phyloP scores from a whole-genome alignment of 2,113 vertebrate genomes.

The Opisthocomus hoazin region DNA sequence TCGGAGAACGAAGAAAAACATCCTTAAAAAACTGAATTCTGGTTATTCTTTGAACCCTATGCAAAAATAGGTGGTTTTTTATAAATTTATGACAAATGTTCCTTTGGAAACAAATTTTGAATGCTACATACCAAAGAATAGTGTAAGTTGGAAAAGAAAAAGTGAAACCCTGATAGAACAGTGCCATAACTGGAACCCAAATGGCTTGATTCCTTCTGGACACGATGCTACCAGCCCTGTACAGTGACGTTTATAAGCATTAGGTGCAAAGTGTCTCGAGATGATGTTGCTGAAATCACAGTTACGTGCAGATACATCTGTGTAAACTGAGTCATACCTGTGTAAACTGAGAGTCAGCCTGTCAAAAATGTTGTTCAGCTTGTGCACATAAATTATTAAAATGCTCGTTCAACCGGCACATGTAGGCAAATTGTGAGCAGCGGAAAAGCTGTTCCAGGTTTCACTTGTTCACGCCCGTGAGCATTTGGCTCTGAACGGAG shows the following conservation, averaged over 20 bases:
- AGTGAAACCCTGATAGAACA: background rate
- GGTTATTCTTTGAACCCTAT: background rate
- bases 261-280: background rate
- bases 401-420: background rate
- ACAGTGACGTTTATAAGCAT: background rate
- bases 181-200: background rate
- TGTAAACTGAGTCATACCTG: background rate
- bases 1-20: background rate
- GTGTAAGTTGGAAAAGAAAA: background rate
- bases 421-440: background rate
- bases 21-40: background rate
- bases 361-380: background rate
- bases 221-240: background rate
- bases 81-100: background rate
- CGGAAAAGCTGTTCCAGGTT: background rate
- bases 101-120: background rate
- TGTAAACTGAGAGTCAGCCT: background rate
- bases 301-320: background rate
- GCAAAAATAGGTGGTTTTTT: background rate
- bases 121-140: background rate
- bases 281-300: background rate
- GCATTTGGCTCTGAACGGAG: background rate
- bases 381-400: background rate
- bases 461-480: background rate
- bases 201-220: background rate